Evolutionary conservation across 2,888 invertebrate genomes (phyloP).

Genomic region (Andrena bucephala): DNA sequence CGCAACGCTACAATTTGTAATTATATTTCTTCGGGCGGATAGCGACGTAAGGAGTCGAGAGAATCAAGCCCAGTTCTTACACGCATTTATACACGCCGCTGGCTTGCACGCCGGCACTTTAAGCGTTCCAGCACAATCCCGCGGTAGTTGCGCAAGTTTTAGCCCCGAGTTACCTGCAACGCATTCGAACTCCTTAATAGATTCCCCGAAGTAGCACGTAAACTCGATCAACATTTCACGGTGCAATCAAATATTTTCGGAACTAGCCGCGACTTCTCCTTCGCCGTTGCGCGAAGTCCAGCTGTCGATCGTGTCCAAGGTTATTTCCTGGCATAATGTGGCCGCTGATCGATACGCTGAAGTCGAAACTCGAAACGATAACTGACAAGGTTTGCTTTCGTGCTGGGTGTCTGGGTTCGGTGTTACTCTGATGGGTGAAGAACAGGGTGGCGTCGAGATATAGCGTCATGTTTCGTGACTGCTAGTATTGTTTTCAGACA

Average conservation of each 20-base stretch:
- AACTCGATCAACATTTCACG: constrained; percentile 48
- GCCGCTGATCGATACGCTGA: neutral
- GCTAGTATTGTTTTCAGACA: neutral
- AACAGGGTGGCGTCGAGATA: no score
- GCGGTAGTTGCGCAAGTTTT: constrained; percentile 29
- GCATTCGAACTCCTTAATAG: constrained; percentile 48
- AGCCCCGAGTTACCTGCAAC: neutral
- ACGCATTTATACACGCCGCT: neutral
- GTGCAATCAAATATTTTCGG: constrained; percentile 1
- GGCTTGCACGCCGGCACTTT: constrained; percentile 1
- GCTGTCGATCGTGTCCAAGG: neutral
- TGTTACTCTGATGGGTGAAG: no score
- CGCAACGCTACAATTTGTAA: constrained; percentile 40
- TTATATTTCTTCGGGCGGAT: constrained; percentile 45
- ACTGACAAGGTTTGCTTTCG: neutral
- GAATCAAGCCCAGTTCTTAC: constrained; percentile 23
- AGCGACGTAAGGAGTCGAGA: constrained; percentile 23
- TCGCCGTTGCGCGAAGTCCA: neutral
- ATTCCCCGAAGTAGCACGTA: constrained; percentile 34
- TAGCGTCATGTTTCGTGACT: no score
- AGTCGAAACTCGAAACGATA: neutral
- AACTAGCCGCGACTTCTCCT: neutral
- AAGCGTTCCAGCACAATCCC: neutral
- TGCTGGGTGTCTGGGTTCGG: neutral
- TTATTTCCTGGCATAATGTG: neutral